phyloP scores from a whole-genome alignment of 2,797 vertebrate species.

The Hydrocynus forskahlii region DNA sequence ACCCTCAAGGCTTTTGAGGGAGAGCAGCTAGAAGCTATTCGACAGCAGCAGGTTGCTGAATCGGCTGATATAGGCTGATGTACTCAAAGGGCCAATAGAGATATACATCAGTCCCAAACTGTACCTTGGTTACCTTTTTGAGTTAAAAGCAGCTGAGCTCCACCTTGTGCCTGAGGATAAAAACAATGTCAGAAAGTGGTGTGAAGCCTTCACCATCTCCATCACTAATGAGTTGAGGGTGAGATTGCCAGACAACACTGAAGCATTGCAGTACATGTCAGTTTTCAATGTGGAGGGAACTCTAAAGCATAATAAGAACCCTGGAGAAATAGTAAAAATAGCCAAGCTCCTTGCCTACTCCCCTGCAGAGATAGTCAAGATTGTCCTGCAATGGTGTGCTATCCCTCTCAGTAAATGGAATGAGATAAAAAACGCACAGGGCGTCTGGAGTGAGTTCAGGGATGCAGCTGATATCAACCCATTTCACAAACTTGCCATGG shows the following conservation, averaged over 20 bases:
- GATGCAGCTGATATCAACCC: no score
- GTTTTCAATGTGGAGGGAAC: neutral
- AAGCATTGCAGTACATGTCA: slow-evolving; percentile 22
- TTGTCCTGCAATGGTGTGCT: neutral
- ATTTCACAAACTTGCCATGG: no score
- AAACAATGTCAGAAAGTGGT: slow-evolving; percentile 8
- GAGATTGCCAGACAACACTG: neutral
- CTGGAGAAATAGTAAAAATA: slow-evolving; percentile 14
- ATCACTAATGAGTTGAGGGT: slow-evolving; percentile 9
- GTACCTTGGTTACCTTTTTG: no score
- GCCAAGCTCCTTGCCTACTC: neutral
- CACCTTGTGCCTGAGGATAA: slow-evolving; percentile 2
- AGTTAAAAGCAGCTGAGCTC: no score
- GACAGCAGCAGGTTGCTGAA: no score
- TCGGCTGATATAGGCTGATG: no score
- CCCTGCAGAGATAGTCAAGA: no score
- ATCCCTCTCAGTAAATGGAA: neutral
- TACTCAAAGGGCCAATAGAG: no score
- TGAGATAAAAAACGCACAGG: neutral
- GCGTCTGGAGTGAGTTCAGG: neutral
- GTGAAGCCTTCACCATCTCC: slow-evolving; percentile 20
- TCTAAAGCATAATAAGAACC: no score
- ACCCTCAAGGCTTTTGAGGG: slow-evolving; percentile 56
- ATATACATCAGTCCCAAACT: no score
- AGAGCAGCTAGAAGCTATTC: slow-evolving; percentile 48